Evolutionary conservation across 2,888 invertebrate genomes (phyloP), one percentile per base, ranked within the genome.

Genomic region (Neria commutata): DNA sequence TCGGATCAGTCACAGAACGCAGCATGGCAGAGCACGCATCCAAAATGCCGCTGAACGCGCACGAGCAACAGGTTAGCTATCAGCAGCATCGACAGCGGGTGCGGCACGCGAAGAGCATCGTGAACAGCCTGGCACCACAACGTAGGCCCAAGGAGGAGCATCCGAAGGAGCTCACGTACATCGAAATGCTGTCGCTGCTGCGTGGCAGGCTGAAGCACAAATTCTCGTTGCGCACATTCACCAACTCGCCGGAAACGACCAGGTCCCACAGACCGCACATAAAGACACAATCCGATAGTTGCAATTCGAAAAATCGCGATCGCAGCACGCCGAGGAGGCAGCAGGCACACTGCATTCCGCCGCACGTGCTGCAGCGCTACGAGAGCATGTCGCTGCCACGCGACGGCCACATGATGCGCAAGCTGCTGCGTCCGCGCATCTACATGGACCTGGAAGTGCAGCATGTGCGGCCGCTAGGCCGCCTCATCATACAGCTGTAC

Each of bases 351-450:
- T 0, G 3, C 46, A 68, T 76, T 37, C 78, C 76, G 1, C 5
- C 65, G 54, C 72, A 74, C 51, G 69, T 76, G 3, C 63, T 75
- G 11, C 72, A 74, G 48, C 77, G 77, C 14, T 76, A 77, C 55
- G 69, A 75, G 53, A 60, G 63, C 0, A 55, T 76, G 11, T 66
- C 72, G 57, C 63, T 66, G 16, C 57, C 67, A 0, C 66, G 67
- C 17, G 70, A 73, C 56, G 67, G 67, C n/a, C 29, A 56, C 3
- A 52, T 71, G 26, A 56, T 76, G 10, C 70, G 74, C 46, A 70
- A 68, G 50, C 61, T 80, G 5, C 40, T 80, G 48, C 74, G 79
- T 4, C 81, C 80, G 0, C 71, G 70, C 58, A 70, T 81, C 45
- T 81, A 64, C 29, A 46, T 81, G 17, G 77, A 81, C 50, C 6